Evolutionary conservation across 1,140 invertebrate genomes (phyloP), one percentile per base, ranked within the genome.

Genomic region (Daktulosphaira vitifoliae): DNA sequence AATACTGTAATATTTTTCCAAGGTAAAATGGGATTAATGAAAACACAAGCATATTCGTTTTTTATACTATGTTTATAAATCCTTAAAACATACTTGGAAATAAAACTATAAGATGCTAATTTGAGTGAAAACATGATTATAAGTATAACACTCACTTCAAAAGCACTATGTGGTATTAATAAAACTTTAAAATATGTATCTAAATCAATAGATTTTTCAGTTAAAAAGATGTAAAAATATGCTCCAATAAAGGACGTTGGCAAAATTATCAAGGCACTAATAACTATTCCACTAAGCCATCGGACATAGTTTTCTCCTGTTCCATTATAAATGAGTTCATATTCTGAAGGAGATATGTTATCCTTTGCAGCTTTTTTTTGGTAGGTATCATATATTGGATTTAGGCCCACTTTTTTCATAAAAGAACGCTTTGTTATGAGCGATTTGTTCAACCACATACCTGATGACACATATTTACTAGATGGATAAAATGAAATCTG

Each of bases 301-400:
- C 56, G 42, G 9, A 29, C 56, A 22, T 62, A 62, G 1, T 0
- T 33, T 20, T 62, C 42, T 1, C 56, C 42, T 1, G 25, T 48
- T 1, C 56, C 56, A 4, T 22, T 46, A 13, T 62, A 62, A 33
- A 62, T 33, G 2, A 62, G 56, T 22, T 9, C 26, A 33, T 29
- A 62, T n/a, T 62, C 56, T 15, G 23, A 15, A 16, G 56, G 42
- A 18, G 56, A 62, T 18, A 62, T 16, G 3, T 13, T 20, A 13
- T 62, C 56, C 20, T 62, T 46, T 15, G 18, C 16, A 4, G 56
- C 56, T 48, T 46, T 62, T 62, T 62, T 62, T n/a, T 62, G 26
- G 42, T 62, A 62, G 0, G 20, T 18, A 1, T 48, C 18, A 1
- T 62, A 62, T 15, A 33, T 25, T 0, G 54, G 54, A 18, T 59